Conservation (phyloP, 2,888 invertebrate species). For the Brenthis hecate region DNA sequence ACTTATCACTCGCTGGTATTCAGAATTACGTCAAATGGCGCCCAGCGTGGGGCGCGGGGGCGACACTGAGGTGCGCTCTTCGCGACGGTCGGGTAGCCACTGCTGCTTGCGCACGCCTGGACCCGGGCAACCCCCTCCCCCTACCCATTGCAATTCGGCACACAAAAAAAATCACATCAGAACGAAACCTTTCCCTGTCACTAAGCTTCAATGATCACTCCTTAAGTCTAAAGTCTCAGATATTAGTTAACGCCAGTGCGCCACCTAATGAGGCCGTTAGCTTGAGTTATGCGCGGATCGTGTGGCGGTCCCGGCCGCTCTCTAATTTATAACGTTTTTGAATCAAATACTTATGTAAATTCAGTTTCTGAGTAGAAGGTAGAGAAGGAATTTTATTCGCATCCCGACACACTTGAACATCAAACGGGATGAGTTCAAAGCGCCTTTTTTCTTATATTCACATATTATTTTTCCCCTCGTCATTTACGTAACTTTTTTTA, state of each 20-base stretch:
- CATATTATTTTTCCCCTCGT: slow-evolving; percentile 57
- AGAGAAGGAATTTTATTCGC: slow-evolving; percentile 53
- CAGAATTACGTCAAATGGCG: slow-evolving; percentile 56
- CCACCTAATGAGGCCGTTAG: slow-evolving; percentile 63
- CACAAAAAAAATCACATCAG: slow-evolving; percentile 64
- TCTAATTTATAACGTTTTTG: slow-evolving; percentile 60
- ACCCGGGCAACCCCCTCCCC: slow-evolving; percentile 66
- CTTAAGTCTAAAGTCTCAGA: slow-evolving; percentile 62
- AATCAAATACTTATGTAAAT: slow-evolving; percentile 63
- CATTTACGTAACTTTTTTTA: slow-evolving; percentile 59
- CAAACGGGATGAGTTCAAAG: slow-evolving; percentile 64
- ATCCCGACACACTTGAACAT: slow-evolving; percentile 60
- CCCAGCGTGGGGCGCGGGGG: slow-evolving; percentile 58
- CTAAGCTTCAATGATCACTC: slow-evolving; percentile 69
- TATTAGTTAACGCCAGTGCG: slow-evolving; percentile 67
- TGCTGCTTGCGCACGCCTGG: slow-evolving; percentile 78
- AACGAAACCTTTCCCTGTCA: slow-evolving; percentile 74
- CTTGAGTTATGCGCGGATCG: slow-evolving; percentile 58
- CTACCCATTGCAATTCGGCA: slow-evolving; percentile 64
- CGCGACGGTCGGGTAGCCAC: slow-evolving; percentile 60
- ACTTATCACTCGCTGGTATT: slow-evolving; percentile 37
- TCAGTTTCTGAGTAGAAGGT: slow-evolving; percentile 50
- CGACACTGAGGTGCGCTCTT: slow-evolving; percentile 50
- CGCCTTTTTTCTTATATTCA: slow-evolving; percentile 62
- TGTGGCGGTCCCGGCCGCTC: slow-evolving; percentile 49